Base-by-base conservation (phyloP, 2,113 vertebrate species). In the Austrofundulus limnaeus region DNA sequence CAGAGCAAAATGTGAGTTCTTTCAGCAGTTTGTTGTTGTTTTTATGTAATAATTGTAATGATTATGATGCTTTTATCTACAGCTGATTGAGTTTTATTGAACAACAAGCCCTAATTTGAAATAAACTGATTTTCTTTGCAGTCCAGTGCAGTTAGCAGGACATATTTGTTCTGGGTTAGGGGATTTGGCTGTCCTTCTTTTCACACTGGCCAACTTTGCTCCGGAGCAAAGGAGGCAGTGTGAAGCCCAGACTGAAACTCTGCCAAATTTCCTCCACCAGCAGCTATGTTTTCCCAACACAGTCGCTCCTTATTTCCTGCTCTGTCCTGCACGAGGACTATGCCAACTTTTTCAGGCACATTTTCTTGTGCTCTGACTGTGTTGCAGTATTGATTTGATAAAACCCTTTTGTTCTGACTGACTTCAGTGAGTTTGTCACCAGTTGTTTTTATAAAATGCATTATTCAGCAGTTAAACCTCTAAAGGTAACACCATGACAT, bases 141-240 rank as follows among this genome's bases (percentile, higher is more conserved):
- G 70, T 20, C 60, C 25, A 11, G 42, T 55, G 58, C 72, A 63
- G 77, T 64, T 67, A 65, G 65, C 52, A 67, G 64, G 79, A 66
- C 57, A 41, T 76, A 45, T 78, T 82, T 77, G 77, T 76, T 71
- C 70, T 65, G 81, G 75, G 62, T 85, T 74, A 19, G 63, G 76
- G 76, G 78, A 72, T 75, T 87, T 88, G 84, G 85, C 85, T 34
- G 66, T 77, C 77, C 78, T 82, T 83, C 55, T 51, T 70, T 42
- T 70, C 62, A 47, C 65, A 28, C 28, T 46, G 59, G 82, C 80
- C 87, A 85, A 74, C 54, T 72, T 41, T 20, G 71, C 81, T 78
- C 61, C 80, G 69, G 81, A 85, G 77, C 77, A 72, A 69, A 79
- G 70, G 72, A 80, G 72, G 61, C 85, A 77, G 79, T 59, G 37